Conservation (phyloP, 2,797 vertebrate species). For the Cynodonichthys magdalenae region DNA sequence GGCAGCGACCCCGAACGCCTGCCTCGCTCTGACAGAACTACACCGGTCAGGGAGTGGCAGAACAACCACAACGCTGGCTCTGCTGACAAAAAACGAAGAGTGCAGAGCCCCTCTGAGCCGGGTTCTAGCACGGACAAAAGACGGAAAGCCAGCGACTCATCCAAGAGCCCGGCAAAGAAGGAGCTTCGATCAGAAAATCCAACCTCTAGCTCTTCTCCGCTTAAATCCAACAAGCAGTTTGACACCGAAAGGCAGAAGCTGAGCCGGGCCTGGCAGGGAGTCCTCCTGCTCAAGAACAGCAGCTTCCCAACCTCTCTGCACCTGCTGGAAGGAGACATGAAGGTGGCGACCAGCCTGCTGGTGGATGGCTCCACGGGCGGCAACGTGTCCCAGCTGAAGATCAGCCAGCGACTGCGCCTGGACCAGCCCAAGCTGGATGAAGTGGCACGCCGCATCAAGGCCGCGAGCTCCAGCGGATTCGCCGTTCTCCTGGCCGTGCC, state of each 20-base stretch:
- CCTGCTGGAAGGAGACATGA: constrained; percentile 91
- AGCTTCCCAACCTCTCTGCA: constrained; percentile 97
- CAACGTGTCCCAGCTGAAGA: constrained; percentile 93
- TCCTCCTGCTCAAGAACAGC: constrained; percentile 97
- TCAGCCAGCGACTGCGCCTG: constrained; percentile 95
- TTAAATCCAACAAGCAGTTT: constrained; percentile 67
- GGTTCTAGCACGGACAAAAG: constrained; percentile 65
- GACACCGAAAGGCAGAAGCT: constrained; percentile 81
- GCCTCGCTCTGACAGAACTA: constrained; percentile 83
- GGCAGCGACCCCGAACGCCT: constrained; percentile 87
- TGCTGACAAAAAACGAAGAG: constrained; percentile 76
- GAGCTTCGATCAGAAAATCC: constrained; percentile 66
- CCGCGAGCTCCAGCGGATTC: constrained; percentile 89
- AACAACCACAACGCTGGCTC: constrained; percentile 82
- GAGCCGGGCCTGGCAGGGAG: constrained; percentile 92
- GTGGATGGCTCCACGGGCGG: constrained; percentile 85
- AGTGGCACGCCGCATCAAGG: constrained; percentile 96
- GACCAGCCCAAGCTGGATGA: constrained; percentile 98
- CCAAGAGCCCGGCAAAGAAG: constrained; percentile 83
- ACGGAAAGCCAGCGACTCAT: constrained; percentile 75
- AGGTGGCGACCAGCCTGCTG: constrained; percentile 87
- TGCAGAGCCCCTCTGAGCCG: constrained; percentile 49
- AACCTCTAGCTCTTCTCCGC: constrained; percentile 36
- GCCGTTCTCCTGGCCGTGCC: constrained; percentile 92
- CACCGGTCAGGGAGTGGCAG: constrained; percentile 84